Conservation (phyloP, 2,888 invertebrate species). For the Acleris emargana region DNA sequence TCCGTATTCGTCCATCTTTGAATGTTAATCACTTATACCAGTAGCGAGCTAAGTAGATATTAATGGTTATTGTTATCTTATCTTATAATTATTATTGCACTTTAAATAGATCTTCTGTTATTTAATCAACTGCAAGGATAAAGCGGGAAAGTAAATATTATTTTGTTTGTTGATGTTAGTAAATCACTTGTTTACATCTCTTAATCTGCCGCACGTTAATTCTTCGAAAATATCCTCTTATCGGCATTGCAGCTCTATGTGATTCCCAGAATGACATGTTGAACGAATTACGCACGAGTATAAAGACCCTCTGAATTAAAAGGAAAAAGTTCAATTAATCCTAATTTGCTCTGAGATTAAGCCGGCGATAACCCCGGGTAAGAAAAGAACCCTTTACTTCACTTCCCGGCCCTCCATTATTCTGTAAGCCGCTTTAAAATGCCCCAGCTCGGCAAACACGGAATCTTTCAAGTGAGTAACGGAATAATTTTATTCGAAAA, state of each 20-base stretch:
- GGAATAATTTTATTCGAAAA: constrained; percentile 68
- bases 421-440: constrained; percentile 79
- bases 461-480: constrained; percentile 73
- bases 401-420: constrained; percentile 69
- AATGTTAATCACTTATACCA: constrained; percentile 47
- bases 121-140: constrained; percentile 37
- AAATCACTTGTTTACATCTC: constrained; percentile 32
- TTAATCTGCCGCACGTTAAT: constrained; percentile 2
- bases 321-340: constrained; percentile 82
- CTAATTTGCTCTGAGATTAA: constrained; percentile 82
- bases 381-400: constrained; percentile 77
- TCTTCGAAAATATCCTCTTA: neutral
- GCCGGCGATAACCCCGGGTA: constrained; percentile 73
- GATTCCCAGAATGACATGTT: constrained; percentile 64
- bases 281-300: constrained; percentile 71
- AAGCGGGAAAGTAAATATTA: constrained; percentile 28
- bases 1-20: constrained; percentile 36
- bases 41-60: constrained; percentile 47
- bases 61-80: constrained; percentile 49
- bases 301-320: constrained; percentile 70
- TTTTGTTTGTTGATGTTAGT: constrained; percentile 24
- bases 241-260: constrained; percentile 55
- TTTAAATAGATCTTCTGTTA: constrained; percentile 43
- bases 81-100: constrained; percentile 47
- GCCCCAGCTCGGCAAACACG: constrained; percentile 76